phyloP scores from a whole-genome alignment of 2,797 vertebrate species.

The Falco peregrinus region DNA sequence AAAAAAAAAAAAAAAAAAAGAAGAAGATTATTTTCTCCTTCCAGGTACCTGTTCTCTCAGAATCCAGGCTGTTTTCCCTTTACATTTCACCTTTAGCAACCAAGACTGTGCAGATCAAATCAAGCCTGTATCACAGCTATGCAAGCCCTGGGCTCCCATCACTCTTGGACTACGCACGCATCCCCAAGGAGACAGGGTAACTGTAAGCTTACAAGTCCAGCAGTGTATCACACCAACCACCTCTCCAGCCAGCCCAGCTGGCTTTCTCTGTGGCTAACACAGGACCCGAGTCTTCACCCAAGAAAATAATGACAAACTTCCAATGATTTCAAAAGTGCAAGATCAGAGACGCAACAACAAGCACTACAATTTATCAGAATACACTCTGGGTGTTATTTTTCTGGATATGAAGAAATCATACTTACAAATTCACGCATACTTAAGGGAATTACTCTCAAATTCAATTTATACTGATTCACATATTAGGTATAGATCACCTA shows the following conservation, averaged over 20 bases:
- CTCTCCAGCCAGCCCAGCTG: neutral
- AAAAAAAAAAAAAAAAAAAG: neutral
- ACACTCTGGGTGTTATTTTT: neutral
- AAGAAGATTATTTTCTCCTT: neutral
- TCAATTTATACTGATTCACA: neutral
- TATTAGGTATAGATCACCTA: neutral
- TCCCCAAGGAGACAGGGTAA: neutral
- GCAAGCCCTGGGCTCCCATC: neutral
- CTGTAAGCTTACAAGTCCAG: neutral
- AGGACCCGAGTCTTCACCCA: neutral
- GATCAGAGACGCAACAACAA: neutral
- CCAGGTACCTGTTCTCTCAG: neutral
- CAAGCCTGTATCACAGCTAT: neutral
- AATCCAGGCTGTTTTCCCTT: neutral
- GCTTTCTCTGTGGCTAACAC: neutral
- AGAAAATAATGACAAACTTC: neutral
- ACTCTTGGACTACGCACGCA: accelerated
- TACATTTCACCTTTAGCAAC: neutral
- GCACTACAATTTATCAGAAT: neutral
- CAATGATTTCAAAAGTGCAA: neutral
- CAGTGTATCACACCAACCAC: neutral
- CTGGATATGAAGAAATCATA: neutral
- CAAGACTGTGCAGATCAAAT: neutral
- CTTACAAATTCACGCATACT: neutral
- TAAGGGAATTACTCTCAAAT: neutral